Evolutionary conservation across 2,797 vertebrate species (phyloP).

Genomic region (Mionectes olivaceus): DNA sequence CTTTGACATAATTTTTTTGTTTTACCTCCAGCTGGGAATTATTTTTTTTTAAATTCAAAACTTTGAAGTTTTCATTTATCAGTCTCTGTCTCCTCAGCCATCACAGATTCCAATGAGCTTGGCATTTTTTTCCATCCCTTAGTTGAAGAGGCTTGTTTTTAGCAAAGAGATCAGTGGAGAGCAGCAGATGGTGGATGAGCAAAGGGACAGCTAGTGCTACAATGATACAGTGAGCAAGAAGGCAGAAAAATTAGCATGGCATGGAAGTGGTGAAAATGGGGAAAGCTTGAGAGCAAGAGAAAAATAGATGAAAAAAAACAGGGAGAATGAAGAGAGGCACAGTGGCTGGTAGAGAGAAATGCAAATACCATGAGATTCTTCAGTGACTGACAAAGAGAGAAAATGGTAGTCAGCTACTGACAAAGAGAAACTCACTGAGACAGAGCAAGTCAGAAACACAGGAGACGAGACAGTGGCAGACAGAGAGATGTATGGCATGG

Average conservation of each 20-base stretch:
- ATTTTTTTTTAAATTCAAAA: conserved; percentile 34
- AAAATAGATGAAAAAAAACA: neutral
- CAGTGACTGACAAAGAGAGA: neutral
- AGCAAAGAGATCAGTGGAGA: conserved; percentile 35
- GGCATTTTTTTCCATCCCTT: conserved; percentile 37
- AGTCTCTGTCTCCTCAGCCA: conserved; percentile 23
- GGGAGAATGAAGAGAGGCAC: neutral
- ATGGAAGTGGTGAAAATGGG: neutral
- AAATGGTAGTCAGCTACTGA: neutral
- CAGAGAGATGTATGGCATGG: neutral
- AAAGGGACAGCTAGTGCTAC: conserved; percentile 32
- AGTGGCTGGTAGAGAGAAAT: neutral
- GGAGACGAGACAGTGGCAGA: neutral
- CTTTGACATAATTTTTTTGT: conserved; percentile 54
- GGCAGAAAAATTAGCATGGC: neutral
- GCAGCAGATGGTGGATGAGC: conserved; percentile 50
- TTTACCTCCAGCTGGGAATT: conserved; percentile 55
- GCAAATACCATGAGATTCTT: neutral
- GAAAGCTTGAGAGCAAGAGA: neutral
- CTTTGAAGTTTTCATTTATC: conserved; percentile 58
- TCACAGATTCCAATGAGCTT: conserved; percentile 56
- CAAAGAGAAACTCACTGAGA: neutral
- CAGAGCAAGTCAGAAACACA: neutral
- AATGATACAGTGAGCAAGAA: neutral
- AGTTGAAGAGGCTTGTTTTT: conserved; percentile 58